phyloP scores from a whole-genome alignment of 2,113 vertebrate genomes.

The Plectropomus leopardus region DNA sequence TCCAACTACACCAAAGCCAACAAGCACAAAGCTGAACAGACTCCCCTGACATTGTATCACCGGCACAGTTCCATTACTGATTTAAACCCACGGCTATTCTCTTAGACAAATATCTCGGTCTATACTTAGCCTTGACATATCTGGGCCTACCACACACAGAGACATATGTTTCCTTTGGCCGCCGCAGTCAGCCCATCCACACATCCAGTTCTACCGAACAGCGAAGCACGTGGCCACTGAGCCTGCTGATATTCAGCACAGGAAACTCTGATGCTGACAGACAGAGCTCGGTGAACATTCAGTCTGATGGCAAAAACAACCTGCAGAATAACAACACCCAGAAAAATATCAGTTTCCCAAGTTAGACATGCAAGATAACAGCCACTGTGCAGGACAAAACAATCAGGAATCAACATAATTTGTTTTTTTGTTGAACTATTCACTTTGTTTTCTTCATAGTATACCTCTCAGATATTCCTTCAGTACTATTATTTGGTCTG shows the following conservation, averaged over 20 bases:
- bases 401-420: not conserved
- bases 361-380: not conserved
- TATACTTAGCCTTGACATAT: constrained; percentile 73
- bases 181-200: constrained; percentile 37
- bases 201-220: constrained; percentile 58
- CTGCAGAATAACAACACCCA: constrained; percentile 16
- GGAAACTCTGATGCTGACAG: constrained; percentile 38
- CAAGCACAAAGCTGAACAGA: constrained; percentile 44
- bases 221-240: not conserved
- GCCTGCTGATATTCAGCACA: constrained; percentile 43
- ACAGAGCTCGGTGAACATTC: constrained; percentile 8
- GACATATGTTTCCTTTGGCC: constrained; percentile 73
- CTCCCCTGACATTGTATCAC: constrained; percentile 53
- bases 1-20: constrained; percentile 45
- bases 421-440: not conserved
- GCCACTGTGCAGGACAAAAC: not conserved
- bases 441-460: not conserved
- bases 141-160: constrained; percentile 78
- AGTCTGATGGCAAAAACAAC: constrained; percentile 30
- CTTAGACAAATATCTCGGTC: constrained; percentile 60
- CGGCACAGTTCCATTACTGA: constrained; percentile 55
- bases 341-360: not conserved
- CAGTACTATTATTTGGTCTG: not conserved
- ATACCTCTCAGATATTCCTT: not conserved
- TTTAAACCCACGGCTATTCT: constrained; percentile 50